Evolutionary conservation across 2,113 vertebrate genomes (phyloP).

Genomic region (Eclectus roratus): DNA sequence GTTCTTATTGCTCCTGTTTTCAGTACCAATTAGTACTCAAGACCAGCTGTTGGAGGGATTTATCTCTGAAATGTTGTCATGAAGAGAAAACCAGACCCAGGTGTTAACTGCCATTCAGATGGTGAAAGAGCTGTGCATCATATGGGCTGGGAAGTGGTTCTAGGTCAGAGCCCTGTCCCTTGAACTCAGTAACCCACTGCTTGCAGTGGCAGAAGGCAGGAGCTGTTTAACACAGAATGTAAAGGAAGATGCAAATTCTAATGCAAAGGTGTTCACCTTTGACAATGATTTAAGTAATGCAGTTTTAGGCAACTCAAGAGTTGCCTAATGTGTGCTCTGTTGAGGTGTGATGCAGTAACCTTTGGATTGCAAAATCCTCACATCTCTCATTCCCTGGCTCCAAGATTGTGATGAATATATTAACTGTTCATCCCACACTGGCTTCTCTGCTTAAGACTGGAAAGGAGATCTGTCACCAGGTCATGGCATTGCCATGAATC

Average conservation of each 20-base stretch:
- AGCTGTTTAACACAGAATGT: not conserved
- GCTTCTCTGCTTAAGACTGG: not conserved
- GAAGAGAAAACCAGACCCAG: not conserved
- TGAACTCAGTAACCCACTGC: not conserved
- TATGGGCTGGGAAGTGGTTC: not conserved
- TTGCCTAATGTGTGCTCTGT: not conserved
- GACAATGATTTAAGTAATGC: not conserved
- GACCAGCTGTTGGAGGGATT: not conserved
- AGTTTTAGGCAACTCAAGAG: not conserved
- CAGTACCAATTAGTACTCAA: not conserved
- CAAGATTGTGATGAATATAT: not conserved
- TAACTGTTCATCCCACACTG: not conserved
- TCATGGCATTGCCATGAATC: not conserved
- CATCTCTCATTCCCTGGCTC: not conserved
- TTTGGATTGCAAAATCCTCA: not conserved
- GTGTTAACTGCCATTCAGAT: not conserved
- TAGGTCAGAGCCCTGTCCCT: fast-evolving
- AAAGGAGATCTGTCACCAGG: not conserved
- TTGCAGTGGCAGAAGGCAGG: fast-evolving
- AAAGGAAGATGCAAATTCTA: not conserved
- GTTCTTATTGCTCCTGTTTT: not conserved
- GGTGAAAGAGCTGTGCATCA: not conserved
- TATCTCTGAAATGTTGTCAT: not conserved
- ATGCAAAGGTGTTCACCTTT: not conserved
- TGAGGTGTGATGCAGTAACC: not conserved